Evolutionary conservation across 2,113 vertebrate genomes (phyloP), one percentile per base, ranked within the genome.

Genomic region (Anhinga anhinga): DNA sequence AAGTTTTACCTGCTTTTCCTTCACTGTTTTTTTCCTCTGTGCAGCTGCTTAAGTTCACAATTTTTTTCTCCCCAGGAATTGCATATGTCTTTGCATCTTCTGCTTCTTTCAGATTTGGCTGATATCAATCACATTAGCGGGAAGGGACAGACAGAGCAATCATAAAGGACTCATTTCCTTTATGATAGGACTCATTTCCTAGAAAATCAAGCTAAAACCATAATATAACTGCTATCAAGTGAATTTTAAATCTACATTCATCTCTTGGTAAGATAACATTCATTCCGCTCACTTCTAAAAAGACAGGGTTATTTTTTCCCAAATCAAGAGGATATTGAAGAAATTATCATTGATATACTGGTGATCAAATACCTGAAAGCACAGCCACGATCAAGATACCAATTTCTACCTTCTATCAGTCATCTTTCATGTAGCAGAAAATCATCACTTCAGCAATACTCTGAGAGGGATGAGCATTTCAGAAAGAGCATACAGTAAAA

Each of bases 251-350:
- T 89, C 91, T 72, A 40, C 67, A 89, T 93, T 94, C 59, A 89
- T 87, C 86, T 84, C 45, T 7, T 27, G 52, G 49, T 5, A 66
- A 29, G 89, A 97, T 94, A 96, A 90, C 87, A 88, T 70, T 81
- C 79, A 77, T 82, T 66, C 42, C 23, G 13, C 29, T 90, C 80
- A 72, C 59, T 82, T 63, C 40, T 66, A 45, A 85, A 69, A 88
- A 91, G 79, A 61, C 59, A 40, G 40, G 67, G 87, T 72, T 95
- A 67, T 95, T 96, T 88, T 62, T 80, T 40, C 47, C 32, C 86
- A 95, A 87, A 96, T 96, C 93, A 95, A 95, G 87, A 93, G 94
- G 91, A 92, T 96, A 96, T 96, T 96, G 95, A 93, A 95, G 89
- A 82, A 89, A 82, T 92, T 58, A 96, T 85, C 78, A 70, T 9